Conservation (phyloP, 2,113 vertebrate genomes). For the Austrofundulus limnaeus region DNA sequence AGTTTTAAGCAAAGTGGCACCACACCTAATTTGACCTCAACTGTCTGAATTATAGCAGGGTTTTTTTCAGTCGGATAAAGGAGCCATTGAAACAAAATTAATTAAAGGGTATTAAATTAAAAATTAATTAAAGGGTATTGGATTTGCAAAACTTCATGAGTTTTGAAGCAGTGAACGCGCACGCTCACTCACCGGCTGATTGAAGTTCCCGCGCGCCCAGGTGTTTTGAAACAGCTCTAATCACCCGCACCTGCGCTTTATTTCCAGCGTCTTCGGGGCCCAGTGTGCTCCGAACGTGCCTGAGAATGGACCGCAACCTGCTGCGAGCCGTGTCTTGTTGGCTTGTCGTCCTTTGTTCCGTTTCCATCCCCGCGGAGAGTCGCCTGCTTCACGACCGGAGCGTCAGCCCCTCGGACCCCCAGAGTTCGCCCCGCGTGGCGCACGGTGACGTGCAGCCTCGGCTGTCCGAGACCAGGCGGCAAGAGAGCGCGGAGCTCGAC, state of each 20-base stretch:
- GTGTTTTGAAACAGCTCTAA: conserved; percentile 25
- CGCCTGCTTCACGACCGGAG: not conserved
- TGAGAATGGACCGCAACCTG: conserved; percentile 44
- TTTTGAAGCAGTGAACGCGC: not conserved
- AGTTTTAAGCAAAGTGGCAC: no score
- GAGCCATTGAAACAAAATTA: no score
- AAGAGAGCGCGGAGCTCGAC: not conserved
- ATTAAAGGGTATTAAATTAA: no score
- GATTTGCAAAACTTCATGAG: no score
- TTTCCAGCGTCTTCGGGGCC: not conserved
- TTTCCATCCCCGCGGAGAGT: conserved; percentile 18
- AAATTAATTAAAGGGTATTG: no score
- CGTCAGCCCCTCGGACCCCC: not conserved
- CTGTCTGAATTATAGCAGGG: no score
- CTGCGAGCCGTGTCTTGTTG: not conserved
- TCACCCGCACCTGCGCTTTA: conserved; percentile 29
- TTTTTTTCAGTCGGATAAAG: no score
- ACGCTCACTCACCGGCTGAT: not conserved
- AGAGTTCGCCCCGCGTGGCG: not conserved
- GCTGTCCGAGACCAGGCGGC: not conserved
- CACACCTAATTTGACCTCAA: no score
- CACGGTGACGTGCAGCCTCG: not conserved
- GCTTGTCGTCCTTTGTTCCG: conserved; percentile 6
- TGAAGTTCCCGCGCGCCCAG: conserved; percentile 3
- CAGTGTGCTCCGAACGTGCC: not conserved